These are phyloP conservation scores for Gari tellinella DNA, from an alignment of 2,888 invertebrate genomes.

Conservation along the genomic window DNA sequence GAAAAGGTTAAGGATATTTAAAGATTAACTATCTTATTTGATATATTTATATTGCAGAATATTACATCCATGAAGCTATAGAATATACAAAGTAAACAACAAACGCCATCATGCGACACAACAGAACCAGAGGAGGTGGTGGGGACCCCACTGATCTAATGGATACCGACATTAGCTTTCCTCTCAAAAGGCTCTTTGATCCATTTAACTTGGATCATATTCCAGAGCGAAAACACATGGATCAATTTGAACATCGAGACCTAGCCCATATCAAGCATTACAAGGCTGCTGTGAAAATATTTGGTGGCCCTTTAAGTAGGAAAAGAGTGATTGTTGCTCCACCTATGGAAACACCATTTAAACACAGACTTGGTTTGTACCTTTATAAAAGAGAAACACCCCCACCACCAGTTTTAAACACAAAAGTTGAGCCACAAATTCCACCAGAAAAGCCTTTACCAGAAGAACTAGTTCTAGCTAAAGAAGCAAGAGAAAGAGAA, in stretches of 20 bases:
- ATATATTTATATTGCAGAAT: too few species aligned
- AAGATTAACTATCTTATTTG: too few species aligned
- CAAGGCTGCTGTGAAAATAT: slow-evolving; percentile 81
- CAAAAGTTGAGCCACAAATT: slow-evolving; percentile 58
- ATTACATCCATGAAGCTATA: too few species aligned
- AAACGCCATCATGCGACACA: slow-evolving; percentile 50
- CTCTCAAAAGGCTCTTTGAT: slow-evolving; percentile 80
- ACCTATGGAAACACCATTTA: slow-evolving; percentile 78
- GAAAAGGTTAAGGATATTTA: too few species aligned
- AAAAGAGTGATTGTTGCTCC: slow-evolving; percentile 78
- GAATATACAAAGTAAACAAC: slow-evolving; percentile 5
- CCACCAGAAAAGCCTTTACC: slow-evolving; percentile 58
- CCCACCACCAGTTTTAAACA: slow-evolving; percentile 61
- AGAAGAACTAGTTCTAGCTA: slow-evolving; percentile 59
- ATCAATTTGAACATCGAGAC: slow-evolving; percentile 75
- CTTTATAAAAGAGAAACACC: slow-evolving; percentile 56
- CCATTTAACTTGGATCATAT: slow-evolving; percentile 80
- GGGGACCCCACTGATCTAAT: slow-evolving; percentile 57
- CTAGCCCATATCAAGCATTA: slow-evolving; percentile 78
- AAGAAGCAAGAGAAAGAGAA: slow-evolving; percentile 62
- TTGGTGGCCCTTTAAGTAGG: slow-evolving; percentile 79
- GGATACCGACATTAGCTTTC: slow-evolving; percentile 75
- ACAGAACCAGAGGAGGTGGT: slow-evolving; percentile 33
- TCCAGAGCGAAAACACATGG: slow-evolving; percentile 77
- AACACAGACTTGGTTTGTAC: slow-evolving; percentile 74